phyloP scores from a whole-genome alignment of 2,888 invertebrate genomes.

The Drosophila borborema region DNA sequence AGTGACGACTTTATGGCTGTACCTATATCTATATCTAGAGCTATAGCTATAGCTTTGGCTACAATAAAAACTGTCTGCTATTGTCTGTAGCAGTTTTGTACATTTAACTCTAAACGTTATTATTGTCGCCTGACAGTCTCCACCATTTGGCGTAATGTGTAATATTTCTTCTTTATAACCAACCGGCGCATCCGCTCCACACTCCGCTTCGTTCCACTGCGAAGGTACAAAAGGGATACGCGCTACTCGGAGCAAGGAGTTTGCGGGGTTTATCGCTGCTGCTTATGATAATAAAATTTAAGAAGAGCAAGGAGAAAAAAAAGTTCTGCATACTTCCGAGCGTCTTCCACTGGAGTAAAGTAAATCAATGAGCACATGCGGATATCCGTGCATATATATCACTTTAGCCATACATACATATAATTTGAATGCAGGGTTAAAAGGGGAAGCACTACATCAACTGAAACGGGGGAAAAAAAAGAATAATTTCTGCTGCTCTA shows the following conservation, averaged over 20 bases:
- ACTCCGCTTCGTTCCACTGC: conserved; percentile 5
- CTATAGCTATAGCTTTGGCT: conserved; percentile 22
- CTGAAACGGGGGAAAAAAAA: conserved; percentile 9
- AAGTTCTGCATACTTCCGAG: conserved; percentile 59
- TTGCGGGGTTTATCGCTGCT: conserved; percentile 14
- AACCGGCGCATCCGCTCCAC: conserved; percentile 62
- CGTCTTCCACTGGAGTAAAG: conserved; percentile 22
- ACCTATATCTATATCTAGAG: conserved; percentile 31
- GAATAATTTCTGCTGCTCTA: neutral
- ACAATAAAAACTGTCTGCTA: conserved; percentile 57
- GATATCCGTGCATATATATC: conserved; percentile 71
- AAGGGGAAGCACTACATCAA: neutral
- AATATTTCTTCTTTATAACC: conserved; percentile 85
- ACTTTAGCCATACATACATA: conserved; percentile 36
- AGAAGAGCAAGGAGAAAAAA: conserved; percentile 30
- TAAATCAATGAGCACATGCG: conserved; percentile 61
- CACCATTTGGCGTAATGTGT: conserved; percentile 83
- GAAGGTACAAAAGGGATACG: conserved; percentile 59
- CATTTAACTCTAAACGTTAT: conserved; percentile 76
- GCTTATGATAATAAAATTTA: conserved; percentile 69
- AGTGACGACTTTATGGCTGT: conserved; percentile 8
- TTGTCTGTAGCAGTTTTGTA: conserved; percentile 14
- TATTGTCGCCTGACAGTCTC: conserved; percentile 85
- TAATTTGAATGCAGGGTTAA: conserved; percentile 34
- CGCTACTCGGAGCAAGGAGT: neutral